Evolutionary conservation across 2,888 invertebrate genomes (phyloP).

Genomic region (Hypomecis atomaria): DNA sequence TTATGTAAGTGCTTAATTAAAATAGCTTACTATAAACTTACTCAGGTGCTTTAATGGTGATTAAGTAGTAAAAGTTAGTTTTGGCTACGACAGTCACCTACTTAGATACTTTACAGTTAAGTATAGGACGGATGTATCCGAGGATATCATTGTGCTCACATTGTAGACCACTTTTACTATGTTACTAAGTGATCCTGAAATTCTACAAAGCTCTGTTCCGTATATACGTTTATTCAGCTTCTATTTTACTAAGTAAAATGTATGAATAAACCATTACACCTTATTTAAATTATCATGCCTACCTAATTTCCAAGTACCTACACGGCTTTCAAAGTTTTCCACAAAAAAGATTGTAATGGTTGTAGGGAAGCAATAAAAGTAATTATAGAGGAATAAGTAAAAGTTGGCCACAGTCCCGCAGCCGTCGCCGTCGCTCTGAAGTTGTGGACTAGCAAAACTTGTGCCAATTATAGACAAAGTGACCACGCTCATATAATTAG

Average conservation of each 20-base stretch:
- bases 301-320: constrained; percentile 12
- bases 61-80: neutral
- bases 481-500: constrained; percentile 49
- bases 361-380: constrained; percentile 69
- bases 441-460: constrained; percentile 71
- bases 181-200: no score
- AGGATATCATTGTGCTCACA: no score
- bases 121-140: no score
- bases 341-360: constrained; percentile 51
- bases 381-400: constrained; percentile 75
- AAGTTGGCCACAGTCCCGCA: constrained; percentile 72
- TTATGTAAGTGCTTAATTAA: constrained; percentile 1
- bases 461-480: constrained; percentile 70
- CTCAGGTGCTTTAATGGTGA: neutral
- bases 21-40: constrained; percentile 1
- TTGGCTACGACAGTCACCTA: neutral
- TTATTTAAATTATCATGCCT: no score
- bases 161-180: no score
- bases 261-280: no score
- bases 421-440: constrained; percentile 62
- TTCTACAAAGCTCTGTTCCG: no score
- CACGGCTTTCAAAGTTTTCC: constrained; percentile 21
- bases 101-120: no score
- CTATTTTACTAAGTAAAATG: no score
- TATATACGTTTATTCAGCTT: no score